A percentile compares a stretch with the other conserved stretches of the same genome.
Conservation (phyloP, 2,113 vertebrate genomes). For the Perca fluviatilis region DNA sequence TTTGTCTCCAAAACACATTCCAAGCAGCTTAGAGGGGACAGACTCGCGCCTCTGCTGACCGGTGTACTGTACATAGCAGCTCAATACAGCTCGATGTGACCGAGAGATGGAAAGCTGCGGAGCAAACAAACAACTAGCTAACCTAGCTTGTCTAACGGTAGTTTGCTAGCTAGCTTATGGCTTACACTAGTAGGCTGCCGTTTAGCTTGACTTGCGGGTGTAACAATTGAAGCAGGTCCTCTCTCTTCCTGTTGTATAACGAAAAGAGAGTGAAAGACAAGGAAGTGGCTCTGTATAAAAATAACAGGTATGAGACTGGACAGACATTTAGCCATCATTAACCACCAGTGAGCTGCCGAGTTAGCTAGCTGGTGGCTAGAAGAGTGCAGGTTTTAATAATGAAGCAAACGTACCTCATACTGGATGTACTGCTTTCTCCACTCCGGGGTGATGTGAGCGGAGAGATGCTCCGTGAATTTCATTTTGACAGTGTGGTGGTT, state of each 20-base stretch:
- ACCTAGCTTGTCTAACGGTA: not conserved
- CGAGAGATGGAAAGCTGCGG: constrained; percentile 7
- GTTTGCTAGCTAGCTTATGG: constrained; percentile 44
- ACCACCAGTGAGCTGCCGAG: not conserved
- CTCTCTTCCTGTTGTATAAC: constrained; percentile 11
- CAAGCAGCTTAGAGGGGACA: not conserved
- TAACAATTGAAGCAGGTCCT: not conserved
- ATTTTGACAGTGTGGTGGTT: constrained; percentile 68
- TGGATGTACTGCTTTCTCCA: constrained; percentile 99
- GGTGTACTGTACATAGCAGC: not conserved
- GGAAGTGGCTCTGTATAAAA: not conserved
- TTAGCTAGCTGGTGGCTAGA: constrained; percentile 43
- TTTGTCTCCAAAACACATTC: constrained; percentile 42
- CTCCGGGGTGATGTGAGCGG: constrained; percentile 98
- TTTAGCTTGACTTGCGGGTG: not conserved
- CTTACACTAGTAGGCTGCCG: constrained; percentile 9
- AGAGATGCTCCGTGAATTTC: constrained; percentile 99
- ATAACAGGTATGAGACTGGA: not conserved
- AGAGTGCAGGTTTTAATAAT: constrained; percentile 35
- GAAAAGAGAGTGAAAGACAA: not conserved
- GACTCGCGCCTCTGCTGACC: not conserved
- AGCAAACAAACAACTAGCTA: constrained; percentile 17
- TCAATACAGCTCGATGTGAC: not conserved
- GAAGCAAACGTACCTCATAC: constrained; percentile 89
- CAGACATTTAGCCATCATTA: not conserved